Percentiles rank a stretch among this genome's conserved stretches.
phyloP scores from a whole-genome alignment of 2,113 vertebrate genomes.

The Lepisosteus oculatus region DNA sequence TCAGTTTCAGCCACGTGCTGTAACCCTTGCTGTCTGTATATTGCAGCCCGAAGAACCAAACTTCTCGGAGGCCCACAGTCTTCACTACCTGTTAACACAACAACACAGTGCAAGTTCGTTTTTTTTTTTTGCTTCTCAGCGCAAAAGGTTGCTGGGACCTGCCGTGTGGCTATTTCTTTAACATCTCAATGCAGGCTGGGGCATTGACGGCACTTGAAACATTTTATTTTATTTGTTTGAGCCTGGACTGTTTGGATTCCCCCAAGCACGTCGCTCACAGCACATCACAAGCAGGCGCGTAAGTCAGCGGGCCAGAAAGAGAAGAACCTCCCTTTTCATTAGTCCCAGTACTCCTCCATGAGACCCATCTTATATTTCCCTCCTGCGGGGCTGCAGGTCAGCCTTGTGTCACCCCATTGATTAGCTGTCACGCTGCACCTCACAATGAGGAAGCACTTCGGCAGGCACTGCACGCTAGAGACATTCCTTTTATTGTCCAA shows the following conservation, averaged over 20 bases:
- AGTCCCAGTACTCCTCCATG: background rate
- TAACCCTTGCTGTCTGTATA: constrained; percentile 97
- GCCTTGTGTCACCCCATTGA: too few species aligned
- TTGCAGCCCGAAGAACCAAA: constrained; percentile 97
- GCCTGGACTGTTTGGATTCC: background rate
- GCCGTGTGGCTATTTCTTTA: too few species aligned
- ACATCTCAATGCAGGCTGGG: too few species aligned
- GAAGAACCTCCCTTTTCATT: background rate
- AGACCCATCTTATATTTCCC: background rate
- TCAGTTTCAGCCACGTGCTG: constrained; percentile 93
- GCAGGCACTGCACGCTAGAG: too few species aligned
- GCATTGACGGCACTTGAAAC: too few species aligned
- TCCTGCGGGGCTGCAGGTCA: background rate
- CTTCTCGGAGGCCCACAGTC: constrained; percentile 93
- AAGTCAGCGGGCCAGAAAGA: background rate
- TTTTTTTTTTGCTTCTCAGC: too few species aligned
- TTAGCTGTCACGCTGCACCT: too few species aligned
- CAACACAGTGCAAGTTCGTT: background rate
- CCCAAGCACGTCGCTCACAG: background rate
- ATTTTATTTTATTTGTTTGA: background rate
- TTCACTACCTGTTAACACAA: constrained; percentile 83
- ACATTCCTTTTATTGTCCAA: too few species aligned
- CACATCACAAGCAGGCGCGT: background rate
- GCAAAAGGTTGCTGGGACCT: too few species aligned
- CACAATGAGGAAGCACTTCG: too few species aligned